Base-by-base conservation (phyloP, 1,140 invertebrate genomes). In the Pogonomyrmex barbatus region DNA sequence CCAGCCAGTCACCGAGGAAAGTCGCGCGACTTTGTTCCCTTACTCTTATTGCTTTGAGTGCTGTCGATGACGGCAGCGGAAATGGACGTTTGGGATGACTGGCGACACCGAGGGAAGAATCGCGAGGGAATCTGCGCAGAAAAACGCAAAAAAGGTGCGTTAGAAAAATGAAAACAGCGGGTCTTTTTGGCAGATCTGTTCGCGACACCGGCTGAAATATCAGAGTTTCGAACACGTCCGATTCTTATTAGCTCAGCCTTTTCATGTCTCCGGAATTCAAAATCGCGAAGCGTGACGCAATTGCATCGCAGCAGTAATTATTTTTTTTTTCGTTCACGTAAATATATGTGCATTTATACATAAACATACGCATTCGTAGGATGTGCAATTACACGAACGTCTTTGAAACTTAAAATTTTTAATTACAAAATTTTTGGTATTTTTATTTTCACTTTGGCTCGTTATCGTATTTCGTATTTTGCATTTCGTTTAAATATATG, bases 171-270 rank as follows among this genome's bases (percentile, higher is more conserved):
- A 58, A 4, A 79, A 75, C 70, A 9, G 42, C 14, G 87, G 87
- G 73, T 63, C 83, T 85, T 86, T 89, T 90, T 81, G 85, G 90
- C n/a, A 60, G 75, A 91, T 86, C 91, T 93, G 90, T 88, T 88
- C 88, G 89, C 90, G 91, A 94, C 90, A 91, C 90, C 89, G 86
- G 33, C 76, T 93, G 92, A 93, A 93, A 94, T 93, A 94, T 94
- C 92, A 91, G 90, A 93, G 88, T 87, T 6, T 83, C 87, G 85
- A 89, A 83, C 87, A 87, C 87, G 90, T 93, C 84, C 79, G 82
- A 91, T 90, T 90, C 83, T 91, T 87, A 93, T 92, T 89, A 93
- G 90, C 47, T 63, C 42, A 52, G 36, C 39, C 60, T 24, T 24
- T 45, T 47, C 60, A 65, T 50, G 58, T 73, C 42, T 39, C 30